Evolutionary conservation across 2,797 vertebrate genomes (phyloP), one percentile per base, ranked within the genome.

Genomic region (Gallirallus australis): DNA sequence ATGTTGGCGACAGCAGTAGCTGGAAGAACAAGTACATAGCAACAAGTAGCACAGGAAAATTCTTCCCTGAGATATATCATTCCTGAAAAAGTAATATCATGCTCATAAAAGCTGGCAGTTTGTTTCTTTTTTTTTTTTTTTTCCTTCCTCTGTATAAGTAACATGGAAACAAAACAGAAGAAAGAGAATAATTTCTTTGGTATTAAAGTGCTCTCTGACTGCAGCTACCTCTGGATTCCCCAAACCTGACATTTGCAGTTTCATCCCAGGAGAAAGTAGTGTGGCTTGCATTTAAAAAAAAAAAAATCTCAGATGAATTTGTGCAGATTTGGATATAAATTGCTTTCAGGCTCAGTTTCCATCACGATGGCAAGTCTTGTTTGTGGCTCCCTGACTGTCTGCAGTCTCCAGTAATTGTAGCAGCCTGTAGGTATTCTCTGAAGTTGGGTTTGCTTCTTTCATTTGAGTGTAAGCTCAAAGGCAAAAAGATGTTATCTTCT

Each of bases 1-100:
- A 97, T 85, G 94, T 96, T 31, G 93, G 98, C 59, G 98, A 97
- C 96, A 97, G 98, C 91, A 98, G 98, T 98, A 97, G 95, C 79
- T 33, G 19, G 31, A 61, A 60, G 37, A 64, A 10, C 40, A 54
- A 76, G 17, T 10, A 39, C 11, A 47, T 10, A 47, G 35, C 60
- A 90, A 50, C 1, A 6, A 57, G n/a, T 3, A 64, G 65, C 27
- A 59, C 39, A 90, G 42, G 65, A 64, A 45, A 72, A 40, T 70
- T 70, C 60, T 82, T 68, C 52, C 65, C 23, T 1, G 7, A 90
- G 70, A 45, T n/a, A 25, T 2, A 73, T 6, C 2, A 72, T 54
- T 63, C 30, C 85, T 53, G 39, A 52, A 78, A 35, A 80, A 57
- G 37, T 37, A 80, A n/a, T 9, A 83, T 52, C 39, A 61, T 78